These are phyloP conservation scores for Mantis religiosa DNA, from an alignment of 2,888 invertebrate species.

Conservation along the genomic window DNA sequence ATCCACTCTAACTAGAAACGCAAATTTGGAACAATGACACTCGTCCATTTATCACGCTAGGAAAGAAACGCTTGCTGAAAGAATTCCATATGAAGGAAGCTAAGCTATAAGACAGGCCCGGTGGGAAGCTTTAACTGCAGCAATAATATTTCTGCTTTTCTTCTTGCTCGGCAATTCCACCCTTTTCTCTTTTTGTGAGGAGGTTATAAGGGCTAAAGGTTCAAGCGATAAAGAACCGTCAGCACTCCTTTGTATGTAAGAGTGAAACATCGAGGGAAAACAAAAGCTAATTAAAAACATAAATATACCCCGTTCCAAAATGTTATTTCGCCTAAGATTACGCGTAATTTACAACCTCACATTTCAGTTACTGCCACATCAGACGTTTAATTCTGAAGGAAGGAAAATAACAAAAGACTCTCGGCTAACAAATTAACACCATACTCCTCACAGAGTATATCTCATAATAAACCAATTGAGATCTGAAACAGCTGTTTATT, in stretches of 20 bases:
- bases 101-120: neutral
- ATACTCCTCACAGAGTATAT: too few relatives aligned
- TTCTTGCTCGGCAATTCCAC: neutral
- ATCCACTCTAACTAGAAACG: neutral
- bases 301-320: neutral
- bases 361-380: neutral
- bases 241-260: neutral
- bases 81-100: neutral
- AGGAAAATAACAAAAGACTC: too few relatives aligned
- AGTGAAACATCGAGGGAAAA: neutral
- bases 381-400: too few relatives aligned
- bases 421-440: too few relatives aligned
- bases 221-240: neutral
- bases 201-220: neutral
- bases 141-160: neutral
- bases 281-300: neutral
- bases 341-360: neutral
- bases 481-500: too few relatives aligned
- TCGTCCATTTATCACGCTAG: neutral
- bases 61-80: neutral
- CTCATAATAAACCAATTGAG: too few relatives aligned
- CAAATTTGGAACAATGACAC: neutral
- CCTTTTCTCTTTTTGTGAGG: neutral
- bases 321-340: neutral
- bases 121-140: neutral